These are phyloP conservation scores for Idaea biselata DNA, from an alignment of 2,888 invertebrate species.

Conservation along the genomic window DNA sequence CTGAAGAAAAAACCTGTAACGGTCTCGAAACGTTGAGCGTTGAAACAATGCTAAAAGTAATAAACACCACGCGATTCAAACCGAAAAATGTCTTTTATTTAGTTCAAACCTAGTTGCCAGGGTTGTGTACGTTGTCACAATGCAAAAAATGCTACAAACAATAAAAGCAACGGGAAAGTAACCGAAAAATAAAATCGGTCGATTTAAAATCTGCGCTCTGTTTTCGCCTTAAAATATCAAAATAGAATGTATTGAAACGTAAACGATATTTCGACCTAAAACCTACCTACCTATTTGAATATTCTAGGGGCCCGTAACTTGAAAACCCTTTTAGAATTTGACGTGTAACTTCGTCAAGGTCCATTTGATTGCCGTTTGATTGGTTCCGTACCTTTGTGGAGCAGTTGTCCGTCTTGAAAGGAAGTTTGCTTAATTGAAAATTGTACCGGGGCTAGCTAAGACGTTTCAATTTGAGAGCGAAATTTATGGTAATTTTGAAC, in stretches of 20 bases:
- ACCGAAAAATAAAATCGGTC: not conserved
- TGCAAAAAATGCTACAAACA: too few species aligned
- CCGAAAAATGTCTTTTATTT: too few species aligned
- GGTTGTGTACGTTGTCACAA: too few species aligned
- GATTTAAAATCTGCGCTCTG: not conserved
- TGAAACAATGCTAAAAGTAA: too few species aligned
- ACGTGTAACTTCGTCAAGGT: not conserved
- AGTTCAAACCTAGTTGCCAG: too few species aligned
- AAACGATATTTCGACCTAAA: not conserved
- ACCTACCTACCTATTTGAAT: not conserved
- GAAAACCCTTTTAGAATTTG: constrained; percentile 1
- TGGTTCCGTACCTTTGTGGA: not conserved
- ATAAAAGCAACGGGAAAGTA: too few species aligned
- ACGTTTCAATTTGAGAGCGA: not conserved
- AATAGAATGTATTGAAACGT: not conserved
- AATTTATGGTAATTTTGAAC: not conserved
- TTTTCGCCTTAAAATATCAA: not conserved
- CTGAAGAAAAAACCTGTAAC: too few species aligned
- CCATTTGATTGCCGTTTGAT: not conserved
- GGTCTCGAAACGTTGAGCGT: too few species aligned
- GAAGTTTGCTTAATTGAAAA: not conserved
- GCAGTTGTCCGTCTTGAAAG: not conserved
- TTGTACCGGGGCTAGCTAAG: not conserved
- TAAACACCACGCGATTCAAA: too few species aligned
- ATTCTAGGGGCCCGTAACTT: not conserved